phyloP scores from a whole-genome alignment of 2,113 vertebrate species.

The Protobothrops mucrosquamatus region DNA sequence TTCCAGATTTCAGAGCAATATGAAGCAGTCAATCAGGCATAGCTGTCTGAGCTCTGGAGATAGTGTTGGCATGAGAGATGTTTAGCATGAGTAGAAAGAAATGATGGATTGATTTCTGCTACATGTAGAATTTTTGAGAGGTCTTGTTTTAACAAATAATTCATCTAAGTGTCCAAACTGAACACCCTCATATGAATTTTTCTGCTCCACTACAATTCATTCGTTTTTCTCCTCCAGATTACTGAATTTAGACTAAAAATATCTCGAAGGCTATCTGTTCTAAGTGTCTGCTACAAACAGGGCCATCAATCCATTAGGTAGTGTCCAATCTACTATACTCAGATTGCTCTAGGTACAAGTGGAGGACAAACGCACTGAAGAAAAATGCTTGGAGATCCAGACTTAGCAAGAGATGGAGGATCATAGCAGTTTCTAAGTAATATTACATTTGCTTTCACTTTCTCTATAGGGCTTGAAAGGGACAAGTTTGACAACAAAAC shows the following conservation, averaged over 20 bases:
- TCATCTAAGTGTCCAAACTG: not conserved
- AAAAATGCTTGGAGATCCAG: not conserved
- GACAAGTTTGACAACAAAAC: slow-evolving; percentile 99
- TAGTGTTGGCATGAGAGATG: not conserved
- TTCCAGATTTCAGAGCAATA: not conserved
- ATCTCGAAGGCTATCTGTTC: not conserved
- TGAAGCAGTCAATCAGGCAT: not conserved
- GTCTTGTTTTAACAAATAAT: not conserved
- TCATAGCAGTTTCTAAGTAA: not conserved
- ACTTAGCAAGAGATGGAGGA: not conserved
- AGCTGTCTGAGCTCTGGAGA: not conserved
- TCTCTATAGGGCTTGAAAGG: slow-evolving; percentile 85
- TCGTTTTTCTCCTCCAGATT: not conserved
- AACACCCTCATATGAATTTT: not conserved
- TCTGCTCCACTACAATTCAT: not conserved
- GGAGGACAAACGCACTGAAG: not conserved
- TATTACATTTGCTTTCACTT: not conserved
- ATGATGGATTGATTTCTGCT: not conserved
- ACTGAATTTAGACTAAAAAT: not conserved
- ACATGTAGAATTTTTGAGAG: not conserved
- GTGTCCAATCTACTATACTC: not conserved
- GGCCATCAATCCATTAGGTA: not conserved
- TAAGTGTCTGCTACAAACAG: not conserved
- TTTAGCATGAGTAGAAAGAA: not conserved
- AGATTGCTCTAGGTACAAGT: not conserved